These are phyloP conservation scores for Thera obeliscata DNA, from an alignment of 2,888 invertebrate species.

Conservation along the genomic window DNA sequence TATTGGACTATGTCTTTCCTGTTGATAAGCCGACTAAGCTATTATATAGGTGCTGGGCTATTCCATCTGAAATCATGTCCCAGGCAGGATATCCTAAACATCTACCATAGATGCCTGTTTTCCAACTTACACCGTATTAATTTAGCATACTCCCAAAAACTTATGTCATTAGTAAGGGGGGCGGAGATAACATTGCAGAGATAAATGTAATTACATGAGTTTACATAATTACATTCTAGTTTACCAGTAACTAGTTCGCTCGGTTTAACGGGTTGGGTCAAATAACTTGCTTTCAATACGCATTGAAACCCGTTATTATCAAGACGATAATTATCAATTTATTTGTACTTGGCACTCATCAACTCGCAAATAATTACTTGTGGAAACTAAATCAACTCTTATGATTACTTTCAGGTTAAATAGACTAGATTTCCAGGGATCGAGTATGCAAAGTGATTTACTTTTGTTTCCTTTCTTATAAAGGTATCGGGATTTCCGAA, in stretches of 20 bases:
- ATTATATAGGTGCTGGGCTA: no score
- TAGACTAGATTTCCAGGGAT: neutral
- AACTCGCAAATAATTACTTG: neutral
- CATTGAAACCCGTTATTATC: conserved; percentile 12
- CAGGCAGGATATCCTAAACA: no score
- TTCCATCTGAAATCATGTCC: no score
- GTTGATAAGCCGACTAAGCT: no score
- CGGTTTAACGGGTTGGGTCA: neutral
- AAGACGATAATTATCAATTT: conserved; percentile 9
- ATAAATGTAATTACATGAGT: neutral
- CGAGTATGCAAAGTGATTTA: conserved; percentile 8
- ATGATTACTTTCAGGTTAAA: neutral
- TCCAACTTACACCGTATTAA: no score
- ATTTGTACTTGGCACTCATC: conserved; percentile 7
- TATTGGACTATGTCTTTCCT: no score
- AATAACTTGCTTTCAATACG: conserved; percentile 2
- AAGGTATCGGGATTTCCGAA: conserved; percentile 5
- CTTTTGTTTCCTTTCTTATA: conserved; percentile 7
- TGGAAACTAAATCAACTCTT: conserved; percentile 1
- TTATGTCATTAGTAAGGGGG: neutral
- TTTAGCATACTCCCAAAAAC: neutral
- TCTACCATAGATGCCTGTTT: no score
- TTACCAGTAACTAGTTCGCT: neutral
- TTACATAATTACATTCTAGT: neutral
- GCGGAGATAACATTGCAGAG: neutral